Percentiles rank a stretch among this genome's conserved stretches.
Conservation (phyloP, 2,888 invertebrate species). For the Omphaloscelis lunosa region DNA sequence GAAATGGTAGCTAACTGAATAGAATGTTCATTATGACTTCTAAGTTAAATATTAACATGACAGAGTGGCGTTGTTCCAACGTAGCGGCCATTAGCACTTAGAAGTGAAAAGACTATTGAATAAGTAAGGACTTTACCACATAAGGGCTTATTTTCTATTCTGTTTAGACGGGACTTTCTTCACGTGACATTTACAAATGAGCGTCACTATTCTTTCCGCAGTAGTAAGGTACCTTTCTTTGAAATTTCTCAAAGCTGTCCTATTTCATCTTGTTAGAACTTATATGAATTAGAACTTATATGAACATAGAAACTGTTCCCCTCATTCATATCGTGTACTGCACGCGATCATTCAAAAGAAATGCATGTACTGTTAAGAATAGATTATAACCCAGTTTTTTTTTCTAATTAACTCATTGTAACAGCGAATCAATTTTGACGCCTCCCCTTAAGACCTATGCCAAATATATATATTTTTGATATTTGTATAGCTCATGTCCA, state of each 20-base stretch:
- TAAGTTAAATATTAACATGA: constrained; percentile 61
- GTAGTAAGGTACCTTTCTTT: neutral
- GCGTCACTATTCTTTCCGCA: neutral
- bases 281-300: constrained; percentile 1
- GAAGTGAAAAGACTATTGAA: constrained; percentile 57
- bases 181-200: constrained; percentile 46
- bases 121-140: constrained; percentile 47
- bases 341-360: constrained; percentile 35
- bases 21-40: constrained; percentile 36
- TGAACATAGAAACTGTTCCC: constrained; percentile 28
- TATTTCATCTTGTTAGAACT: neutral
- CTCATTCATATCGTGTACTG: constrained; percentile 3
- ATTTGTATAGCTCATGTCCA: too few relatives aligned
- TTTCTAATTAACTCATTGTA: constrained; percentile 9
- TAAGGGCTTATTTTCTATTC: constrained; percentile 46
- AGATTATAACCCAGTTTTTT: constrained; percentile 10
- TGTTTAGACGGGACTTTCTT: constrained; percentile 33
- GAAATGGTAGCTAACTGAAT: constrained; percentile 23
- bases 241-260: constrained; percentile 10
- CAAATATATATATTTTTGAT: too few relatives aligned
- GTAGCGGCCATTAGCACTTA: constrained; percentile 47
- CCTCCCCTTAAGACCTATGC: too few relatives aligned
- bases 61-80: constrained; percentile 52
- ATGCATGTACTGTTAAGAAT: constrained; percentile 15
- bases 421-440: too few relatives aligned